Base-by-base conservation (phyloP, 2,888 invertebrate genomes). In the Carcina quercana region DNA sequence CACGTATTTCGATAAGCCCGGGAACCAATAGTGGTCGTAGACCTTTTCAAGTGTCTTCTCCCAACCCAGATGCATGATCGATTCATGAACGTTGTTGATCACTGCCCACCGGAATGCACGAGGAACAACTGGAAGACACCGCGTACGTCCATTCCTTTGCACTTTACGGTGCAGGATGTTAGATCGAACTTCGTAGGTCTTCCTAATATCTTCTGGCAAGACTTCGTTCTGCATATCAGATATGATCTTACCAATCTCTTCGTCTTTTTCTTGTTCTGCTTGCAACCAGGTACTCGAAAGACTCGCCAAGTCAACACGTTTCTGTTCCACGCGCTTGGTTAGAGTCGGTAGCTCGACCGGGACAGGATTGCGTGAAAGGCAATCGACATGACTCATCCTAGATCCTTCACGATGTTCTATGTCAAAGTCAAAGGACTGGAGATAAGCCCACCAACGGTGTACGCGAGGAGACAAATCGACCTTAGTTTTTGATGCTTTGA, bases 1-100 rank as follows among this genome's bases (percentile, higher is more conserved):
- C 0, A 63, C 58, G 20, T 41, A 54, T 15, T 43, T 46, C 0
- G 47, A 4, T 55, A 61, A 60, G 1, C 40, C 24, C 0, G 34
- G 35, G 27, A 62, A 63, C 60, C 60, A 63, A 20, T 56, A 59
- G 10, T 39, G 30, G 3, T 57, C 38, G 15, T 52, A 55, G 0
- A 46, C 3, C 15, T 28, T 28, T 1, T 24, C 13, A 1, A 29
- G 11, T 12, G 34, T 34, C 8, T 34, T 34, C n/a, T 34, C 34
- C 11, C 15, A 25, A 5, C 28, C 34, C 3, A 21, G 2, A 14
- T 34, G 32, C 10, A 2, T 7, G 8, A 29, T 29, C 13, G 6
- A 5, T 7, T 2, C 13, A 29, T 19, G 21, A 10, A 19, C n/a
- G 8, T 32, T 19, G 20, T 17, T 35, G 3, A 42, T 37, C 10